Conservation (phyloP, 2,888 invertebrate species). For the Pterobdella sp. region DNA sequence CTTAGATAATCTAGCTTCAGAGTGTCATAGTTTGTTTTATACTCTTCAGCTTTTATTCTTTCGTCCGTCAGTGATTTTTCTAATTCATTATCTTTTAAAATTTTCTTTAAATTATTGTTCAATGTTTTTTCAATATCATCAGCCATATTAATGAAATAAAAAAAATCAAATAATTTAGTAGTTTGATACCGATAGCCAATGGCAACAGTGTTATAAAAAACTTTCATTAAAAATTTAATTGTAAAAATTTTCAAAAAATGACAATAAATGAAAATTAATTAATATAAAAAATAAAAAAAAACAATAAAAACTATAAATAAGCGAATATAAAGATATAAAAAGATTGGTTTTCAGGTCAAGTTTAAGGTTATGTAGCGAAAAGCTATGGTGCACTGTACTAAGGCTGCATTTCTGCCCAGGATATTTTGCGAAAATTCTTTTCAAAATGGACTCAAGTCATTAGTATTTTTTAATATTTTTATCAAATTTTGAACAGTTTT, state of each 20-base stretch:
- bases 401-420: too few species aligned
- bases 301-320: neutral
- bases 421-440: neutral
- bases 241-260: neutral
- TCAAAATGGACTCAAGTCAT: too few species aligned
- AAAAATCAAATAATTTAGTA: neutral
- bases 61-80: slow-evolving; percentile 50
- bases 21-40: slow-evolving; percentile 49
- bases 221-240: neutral
- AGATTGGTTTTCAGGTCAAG: slow-evolving; percentile 18
- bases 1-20: slow-evolving; percentile 49
- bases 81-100: slow-evolving; percentile 46
- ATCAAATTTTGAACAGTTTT: neutral
- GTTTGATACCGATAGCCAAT: neutral
- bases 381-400: slow-evolving; percentile 7
- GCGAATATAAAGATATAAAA: neutral
- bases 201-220: neutral
- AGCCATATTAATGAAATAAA: neutral
- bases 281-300: neutral
- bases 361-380: slow-evolving; percentile 25
- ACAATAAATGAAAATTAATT: neutral
- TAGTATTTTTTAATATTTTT: neutral
- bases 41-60: slow-evolving; percentile 47
- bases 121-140: neutral
- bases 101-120: neutral